Evolutionary conservation across 1,140 invertebrate species (phyloP).

Genomic region (Drosophila navojoa): DNA sequence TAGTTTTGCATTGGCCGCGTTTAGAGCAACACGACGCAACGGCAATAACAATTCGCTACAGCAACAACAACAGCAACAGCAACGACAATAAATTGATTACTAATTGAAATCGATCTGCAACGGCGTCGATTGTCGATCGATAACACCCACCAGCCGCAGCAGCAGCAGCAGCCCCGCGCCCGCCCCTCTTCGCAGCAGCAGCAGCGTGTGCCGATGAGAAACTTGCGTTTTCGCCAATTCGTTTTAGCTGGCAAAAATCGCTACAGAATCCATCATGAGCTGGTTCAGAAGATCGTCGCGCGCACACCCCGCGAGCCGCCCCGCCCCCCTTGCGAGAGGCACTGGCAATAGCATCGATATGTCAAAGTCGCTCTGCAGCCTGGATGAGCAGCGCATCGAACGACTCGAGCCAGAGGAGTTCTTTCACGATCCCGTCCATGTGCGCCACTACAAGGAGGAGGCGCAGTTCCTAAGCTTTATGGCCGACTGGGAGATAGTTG

Average conservation of each 20-base stretch:
- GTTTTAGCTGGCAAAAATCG: conserved; percentile 87
- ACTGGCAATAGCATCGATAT: background rate
- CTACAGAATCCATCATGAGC: conserved; percentile 86
- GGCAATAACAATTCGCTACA: background rate
- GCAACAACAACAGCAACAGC: background rate
- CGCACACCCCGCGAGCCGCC: conserved; percentile 84
- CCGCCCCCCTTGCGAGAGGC: background rate
- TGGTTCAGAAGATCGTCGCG: conserved; percentile 87
- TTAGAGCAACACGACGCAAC: conserved; percentile 66
- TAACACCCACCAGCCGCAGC: conserved; percentile 20
- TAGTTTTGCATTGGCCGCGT: conserved; percentile 78
- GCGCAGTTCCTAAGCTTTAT: conserved; percentile 73
- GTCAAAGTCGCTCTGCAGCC: conserved; percentile 56
- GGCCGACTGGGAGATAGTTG: conserved; percentile 80
- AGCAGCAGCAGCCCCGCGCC: conserved; percentile 21
- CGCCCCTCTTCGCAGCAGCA: background rate
- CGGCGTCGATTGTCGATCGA: conserved; percentile 23
- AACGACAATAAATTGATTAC: conserved; percentile 3
- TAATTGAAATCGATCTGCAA: background rate
- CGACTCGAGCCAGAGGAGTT: conserved; percentile 76
- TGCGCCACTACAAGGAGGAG: conserved; percentile 75
- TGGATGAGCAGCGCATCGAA: conserved; percentile 61
- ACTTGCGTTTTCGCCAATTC: conserved; percentile 86
- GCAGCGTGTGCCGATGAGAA: conserved; percentile 86
- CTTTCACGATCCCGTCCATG: conserved; percentile 81